A percentile compares a stretch with the other conserved stretches of the same genome.
Conservation (phyloP, 2,888 invertebrate species). For the Tenthredo livida region DNA sequence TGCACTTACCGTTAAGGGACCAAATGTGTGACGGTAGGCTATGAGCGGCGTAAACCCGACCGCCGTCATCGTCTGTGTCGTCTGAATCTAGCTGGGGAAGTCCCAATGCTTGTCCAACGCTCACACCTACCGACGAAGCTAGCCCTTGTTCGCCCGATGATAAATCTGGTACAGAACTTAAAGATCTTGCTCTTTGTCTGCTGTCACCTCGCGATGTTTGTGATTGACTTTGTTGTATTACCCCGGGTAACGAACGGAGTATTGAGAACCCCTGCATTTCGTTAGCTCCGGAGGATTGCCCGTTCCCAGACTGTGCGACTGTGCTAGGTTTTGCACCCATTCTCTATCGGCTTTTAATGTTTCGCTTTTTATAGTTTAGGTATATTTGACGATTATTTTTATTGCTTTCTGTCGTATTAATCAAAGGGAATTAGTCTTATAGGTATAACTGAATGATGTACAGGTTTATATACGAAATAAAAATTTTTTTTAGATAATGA, state of each 20-base stretch:
- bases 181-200: conserved; percentile 89
- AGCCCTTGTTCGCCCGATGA: conserved; percentile 81
- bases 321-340: conserved; percentile 95
- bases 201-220: conserved; percentile 74
- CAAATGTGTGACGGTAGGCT: conserved; percentile 95
- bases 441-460: not conserved
- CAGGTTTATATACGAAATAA: not conserved
- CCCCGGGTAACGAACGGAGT: conserved; percentile 85
- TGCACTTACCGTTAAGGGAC: conserved; percentile 93
- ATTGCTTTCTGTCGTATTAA: not conserved
- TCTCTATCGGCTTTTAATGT: conserved; percentile 52
- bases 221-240: conserved; percentile 79
- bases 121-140: conserved; percentile 82
- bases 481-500: not conserved
- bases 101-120: conserved; percentile 85
- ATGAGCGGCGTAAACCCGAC: conserved; percentile 92
- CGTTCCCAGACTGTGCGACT: conserved; percentile 81
- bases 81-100: conserved; percentile 85
- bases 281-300: conserved; percentile 88
- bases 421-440: not conserved
- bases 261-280: conserved; percentile 84
- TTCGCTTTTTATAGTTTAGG: conserved; percentile 8
- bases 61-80: conserved; percentile 82
- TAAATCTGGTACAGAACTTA: conserved; percentile 91
- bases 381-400: conserved; percentile 20